Conservation (phyloP, 2,797 vertebrate species). For the Acomys russatus region DNA sequence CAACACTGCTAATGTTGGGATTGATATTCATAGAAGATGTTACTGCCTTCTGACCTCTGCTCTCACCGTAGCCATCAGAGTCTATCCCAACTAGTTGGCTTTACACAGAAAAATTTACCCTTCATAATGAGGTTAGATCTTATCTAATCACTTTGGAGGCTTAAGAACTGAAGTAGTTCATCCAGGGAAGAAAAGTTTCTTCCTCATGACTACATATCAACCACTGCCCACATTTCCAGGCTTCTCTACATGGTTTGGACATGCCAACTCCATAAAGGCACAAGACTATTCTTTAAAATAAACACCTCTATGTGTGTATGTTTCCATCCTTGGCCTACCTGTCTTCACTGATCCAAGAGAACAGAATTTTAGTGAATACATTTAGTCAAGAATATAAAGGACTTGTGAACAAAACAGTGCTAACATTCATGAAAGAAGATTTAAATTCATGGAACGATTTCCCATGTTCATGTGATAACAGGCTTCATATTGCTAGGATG, state of each 20-base stretch:
- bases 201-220: background rate
- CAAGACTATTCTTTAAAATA: background rate
- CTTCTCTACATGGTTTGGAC: background rate
- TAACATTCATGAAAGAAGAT: background rate
- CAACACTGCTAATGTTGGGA: background rate
- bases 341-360: background rate
- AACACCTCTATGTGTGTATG: background rate
- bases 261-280: background rate
- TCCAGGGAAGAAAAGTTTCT: background rate
- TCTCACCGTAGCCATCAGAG: background rate
- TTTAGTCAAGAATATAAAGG: background rate
- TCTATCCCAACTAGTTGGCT: background rate
- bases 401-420: background rate
- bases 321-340: background rate
- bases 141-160: background rate
- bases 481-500: background rate
- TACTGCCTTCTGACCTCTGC: background rate
- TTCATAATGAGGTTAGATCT: background rate
- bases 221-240: background rate
- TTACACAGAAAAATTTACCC: background rate
- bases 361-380: background rate
- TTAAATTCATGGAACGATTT: background rate
- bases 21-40: background rate
- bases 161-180: background rate
- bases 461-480: background rate